Percentiles rank a stretch among this genome's conserved stretches.
These are phyloP conservation scores for Brenthis ino DNA, from an alignment of 2,888 invertebrate genomes.

Conservation along the genomic window DNA sequence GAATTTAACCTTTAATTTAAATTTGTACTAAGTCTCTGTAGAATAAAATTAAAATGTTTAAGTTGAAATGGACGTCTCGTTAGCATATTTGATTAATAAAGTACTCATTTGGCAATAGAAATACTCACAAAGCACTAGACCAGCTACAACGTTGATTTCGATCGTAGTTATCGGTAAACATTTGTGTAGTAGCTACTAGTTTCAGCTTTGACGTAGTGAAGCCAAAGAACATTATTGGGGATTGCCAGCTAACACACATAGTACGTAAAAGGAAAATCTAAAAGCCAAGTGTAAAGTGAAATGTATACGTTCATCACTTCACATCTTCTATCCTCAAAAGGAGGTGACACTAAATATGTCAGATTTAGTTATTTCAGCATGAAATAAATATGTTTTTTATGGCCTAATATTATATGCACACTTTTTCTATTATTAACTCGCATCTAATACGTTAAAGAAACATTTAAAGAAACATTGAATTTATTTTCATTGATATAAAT, in stretches of 20 bases:
- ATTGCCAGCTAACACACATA: not conserved
- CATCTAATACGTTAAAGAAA: too few species aligned
- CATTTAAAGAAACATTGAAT: too few species aligned
- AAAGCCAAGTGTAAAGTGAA: not conserved
- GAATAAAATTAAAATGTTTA: constrained; percentile 9
- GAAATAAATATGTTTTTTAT: too few species aligned
- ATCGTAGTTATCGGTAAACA: constrained; percentile 8
- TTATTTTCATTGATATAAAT: too few species aligned
- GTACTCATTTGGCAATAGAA: not conserved
- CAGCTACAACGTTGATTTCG: not conserved
- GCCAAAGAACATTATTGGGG: not conserved
- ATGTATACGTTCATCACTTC: too few species aligned
- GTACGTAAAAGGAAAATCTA: not conserved
- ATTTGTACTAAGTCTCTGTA: constrained; percentile 3
- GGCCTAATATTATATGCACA: too few species aligned
- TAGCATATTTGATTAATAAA: constrained; percentile 9
- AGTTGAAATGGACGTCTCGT: not conserved
- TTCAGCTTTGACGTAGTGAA: constrained; percentile 3
- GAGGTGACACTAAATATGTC: too few species aligned
- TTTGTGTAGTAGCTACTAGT: constrained; percentile 5
- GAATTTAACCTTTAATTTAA: constrained; percentile 31
- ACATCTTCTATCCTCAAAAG: too few species aligned
- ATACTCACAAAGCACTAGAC: not conserved
- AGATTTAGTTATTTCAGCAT: too few species aligned
- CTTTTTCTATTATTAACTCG: too few species aligned